Conservation (phyloP, 1,140 invertebrate genomes). For the Belonocnema kinseyi region DNA sequence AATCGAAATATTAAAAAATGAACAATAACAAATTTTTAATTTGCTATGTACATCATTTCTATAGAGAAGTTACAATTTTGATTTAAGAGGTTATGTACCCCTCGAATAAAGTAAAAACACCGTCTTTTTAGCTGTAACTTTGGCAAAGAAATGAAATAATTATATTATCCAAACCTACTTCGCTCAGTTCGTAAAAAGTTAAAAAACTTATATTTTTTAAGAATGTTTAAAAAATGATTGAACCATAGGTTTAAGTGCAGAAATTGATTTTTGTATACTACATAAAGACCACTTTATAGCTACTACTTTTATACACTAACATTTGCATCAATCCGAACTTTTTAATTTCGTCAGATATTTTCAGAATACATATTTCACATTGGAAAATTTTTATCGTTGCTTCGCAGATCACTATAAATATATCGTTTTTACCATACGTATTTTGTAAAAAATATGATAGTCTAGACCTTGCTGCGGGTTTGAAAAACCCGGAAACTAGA, state of each 20-base stretch:
- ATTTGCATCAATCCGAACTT: background rate
- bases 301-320: background rate
- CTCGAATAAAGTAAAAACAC: no score
- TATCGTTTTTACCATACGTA: constrained; percentile 4
- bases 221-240: background rate
- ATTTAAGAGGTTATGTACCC: no score
- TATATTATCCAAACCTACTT: no score
- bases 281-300: background rate
- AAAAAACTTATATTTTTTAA: constrained; percentile 7
- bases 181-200: no score
- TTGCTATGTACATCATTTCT: no score
- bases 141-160: no score
- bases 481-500: constrained; percentile 34
- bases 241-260: background rate
- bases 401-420: background rate
- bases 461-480: constrained; percentile 26
- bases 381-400: background rate
- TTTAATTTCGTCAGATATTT: background rate
- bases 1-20: no score
- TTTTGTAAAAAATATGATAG: constrained; percentile 27
- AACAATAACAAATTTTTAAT: no score
- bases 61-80: no score
- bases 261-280: background rate
- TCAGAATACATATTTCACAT: background rate
- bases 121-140: no score